A percentile compares a stretch with the other conserved stretches of the same genome.
These are phyloP conservation scores for Cepaea nemoralis DNA, from an alignment of 1,140 invertebrate genomes.

Conservation along the genomic window DNA sequence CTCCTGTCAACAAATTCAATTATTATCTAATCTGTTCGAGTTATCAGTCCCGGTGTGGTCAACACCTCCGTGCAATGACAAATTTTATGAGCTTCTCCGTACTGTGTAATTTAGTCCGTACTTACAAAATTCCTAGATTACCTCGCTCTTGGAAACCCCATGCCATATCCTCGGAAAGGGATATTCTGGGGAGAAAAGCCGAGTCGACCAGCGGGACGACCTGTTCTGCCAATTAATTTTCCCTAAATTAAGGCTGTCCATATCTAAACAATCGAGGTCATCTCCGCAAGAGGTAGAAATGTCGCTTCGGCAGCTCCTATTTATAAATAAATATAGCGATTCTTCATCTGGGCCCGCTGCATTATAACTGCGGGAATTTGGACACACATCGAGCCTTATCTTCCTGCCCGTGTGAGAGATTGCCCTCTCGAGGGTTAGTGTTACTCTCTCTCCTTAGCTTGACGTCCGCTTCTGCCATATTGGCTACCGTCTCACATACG, in stretches of 20 bases:
- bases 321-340: background rate
- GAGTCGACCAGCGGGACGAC: background rate
- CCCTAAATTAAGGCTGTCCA: background rate
- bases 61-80: too few species aligned
- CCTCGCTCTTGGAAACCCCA: too few species aligned
- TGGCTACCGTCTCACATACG: background rate
- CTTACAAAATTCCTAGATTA: too few species aligned
- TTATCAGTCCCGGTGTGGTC: too few species aligned
- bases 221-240: background rate
- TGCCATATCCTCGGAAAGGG: too few species aligned
- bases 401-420: background rate
- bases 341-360: background rate
- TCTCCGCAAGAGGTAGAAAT: background rate
- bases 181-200: too few species aligned
- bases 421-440: background rate
- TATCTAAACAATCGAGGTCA: background rate
- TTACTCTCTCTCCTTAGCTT: background rate
- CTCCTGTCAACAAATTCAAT: too few species aligned
- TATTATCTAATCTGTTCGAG: too few species aligned
- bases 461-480: constrained; percentile 8
- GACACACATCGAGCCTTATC: constrained; percentile 15
- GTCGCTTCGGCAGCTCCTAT: background rate
- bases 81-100: too few species aligned
- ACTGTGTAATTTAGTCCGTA: too few species aligned
- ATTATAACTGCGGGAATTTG: background rate